Evolutionary conservation across 2,113 vertebrate genomes (phyloP).

Genomic region (Guaruba guarouba): DNA sequence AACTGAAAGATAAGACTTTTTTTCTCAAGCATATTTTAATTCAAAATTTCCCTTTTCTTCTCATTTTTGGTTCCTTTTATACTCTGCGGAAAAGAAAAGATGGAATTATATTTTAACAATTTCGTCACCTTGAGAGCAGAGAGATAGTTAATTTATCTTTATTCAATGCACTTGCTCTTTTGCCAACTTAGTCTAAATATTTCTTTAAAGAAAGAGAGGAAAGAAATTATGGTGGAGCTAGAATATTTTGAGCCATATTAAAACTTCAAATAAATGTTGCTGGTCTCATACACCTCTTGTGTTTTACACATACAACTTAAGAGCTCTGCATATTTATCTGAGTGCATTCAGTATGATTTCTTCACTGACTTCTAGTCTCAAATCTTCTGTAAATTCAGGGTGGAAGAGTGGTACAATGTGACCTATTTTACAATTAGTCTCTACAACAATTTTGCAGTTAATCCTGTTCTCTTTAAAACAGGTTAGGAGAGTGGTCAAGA

Average conservation of each 20-base stretch:
- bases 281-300: not conserved
- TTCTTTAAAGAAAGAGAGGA: not conserved
- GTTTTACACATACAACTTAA: not conserved
- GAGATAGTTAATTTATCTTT: not conserved
- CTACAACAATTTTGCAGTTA: not conserved
- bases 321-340: not conserved
- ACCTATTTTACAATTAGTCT: not conserved
- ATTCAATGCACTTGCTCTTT: not conserved
- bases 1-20: not conserved
- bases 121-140: not conserved
- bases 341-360: not conserved
- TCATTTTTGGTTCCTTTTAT: not conserved
- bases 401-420: not conserved
- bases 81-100: not conserved
- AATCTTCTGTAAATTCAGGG: not conserved
- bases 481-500: not conserved
- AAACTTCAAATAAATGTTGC: not conserved
- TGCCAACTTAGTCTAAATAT: not conserved
- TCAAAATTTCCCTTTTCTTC: not conserved
- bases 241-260: not conserved
- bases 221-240: not conserved
- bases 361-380: not conserved
- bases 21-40: not conserved
- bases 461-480: not conserved
- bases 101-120: not conserved